Evolutionary conservation across 2,888 invertebrate species (phyloP).

Genomic region (Cephus rjabovi): DNA sequence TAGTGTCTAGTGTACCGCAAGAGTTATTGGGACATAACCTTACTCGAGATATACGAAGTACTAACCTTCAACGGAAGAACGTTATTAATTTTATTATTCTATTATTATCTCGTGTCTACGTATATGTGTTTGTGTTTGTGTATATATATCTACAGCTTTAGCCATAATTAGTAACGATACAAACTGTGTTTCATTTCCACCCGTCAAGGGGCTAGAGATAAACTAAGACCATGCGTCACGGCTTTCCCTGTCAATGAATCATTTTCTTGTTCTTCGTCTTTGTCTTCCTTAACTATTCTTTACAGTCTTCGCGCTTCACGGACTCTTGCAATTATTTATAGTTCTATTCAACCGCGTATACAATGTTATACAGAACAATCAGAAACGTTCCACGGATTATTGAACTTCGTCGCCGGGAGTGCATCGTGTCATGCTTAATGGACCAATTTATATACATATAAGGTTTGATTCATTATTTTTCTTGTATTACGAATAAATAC

Average conservation of each 20-base stretch:
- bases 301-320: neutral
- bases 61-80: neutral
- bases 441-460: neutral
- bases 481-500: neutral
- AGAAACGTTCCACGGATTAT: neutral
- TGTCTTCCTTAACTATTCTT: neutral
- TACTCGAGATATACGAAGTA: neutral
- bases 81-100: neutral
- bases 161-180: neutral
- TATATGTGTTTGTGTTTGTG: neutral
- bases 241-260: neutral
- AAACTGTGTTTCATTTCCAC: neutral
- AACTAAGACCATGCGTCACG: neutral
- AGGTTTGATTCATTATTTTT: neutral
- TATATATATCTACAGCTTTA: neutral
- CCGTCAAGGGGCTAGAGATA: neutral
- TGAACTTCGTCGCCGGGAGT: neutral
- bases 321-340: neutral
- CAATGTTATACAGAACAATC: neutral
- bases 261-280: neutral
- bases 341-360: neutral
- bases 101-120: neutral
- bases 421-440: neutral
- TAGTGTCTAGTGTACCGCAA: neutral
- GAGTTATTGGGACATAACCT: neutral